Base-by-base conservation (phyloP, 2,797 vertebrate genomes). In the Harpagifer antarcticus region DNA sequence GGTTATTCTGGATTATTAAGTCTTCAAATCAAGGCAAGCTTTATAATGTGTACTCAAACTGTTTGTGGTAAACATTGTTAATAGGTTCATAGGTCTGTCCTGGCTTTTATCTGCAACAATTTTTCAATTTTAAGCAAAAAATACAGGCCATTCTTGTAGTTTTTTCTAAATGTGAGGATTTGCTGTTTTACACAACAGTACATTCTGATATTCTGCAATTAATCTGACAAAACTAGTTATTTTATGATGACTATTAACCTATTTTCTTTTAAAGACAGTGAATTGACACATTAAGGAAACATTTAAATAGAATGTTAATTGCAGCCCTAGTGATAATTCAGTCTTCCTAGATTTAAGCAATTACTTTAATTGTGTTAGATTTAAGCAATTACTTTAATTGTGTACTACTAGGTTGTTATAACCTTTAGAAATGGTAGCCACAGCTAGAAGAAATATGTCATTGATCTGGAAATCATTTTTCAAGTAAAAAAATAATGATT, bases 371-470 rank as follows among this genome's bases (percentile, higher is more conserved):
- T 17, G 16, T 58, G 10, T 55, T 2, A 40, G 1, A 33, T 9
- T 20, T 55, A 11, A 47, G 56, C 10, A 58, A 16, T 72, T 50
- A 16, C 2, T 19, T 49, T 43, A 33, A 23, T 48, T 17, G 16
- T 58, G 10, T 55, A 43, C 1, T 55, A 43, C 1, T 40, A 16
- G 58, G 19, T 17, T 50, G n/a, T 50, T 23, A 59, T 44, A 53
- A 53, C 15, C 2, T 4, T 43, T n/a, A 62, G 27, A 76, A 40
- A 19, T 40, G 0, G 0, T 5, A 20, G 53, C 13, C 13, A 50
- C 47, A 64, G 54, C 11, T 15, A 16, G 14, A 65, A 50, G 60
- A 74, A 49, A 47, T 31, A 48, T 58, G 42, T 56, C n/a, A 42
- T 40, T 54, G 11, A 67, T 49, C 3, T 43, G 3, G 47, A 73